These are phyloP conservation scores for Spilarctia lutea DNA, from an alignment of 2,888 invertebrate genomes.

Conservation along the genomic window DNA sequence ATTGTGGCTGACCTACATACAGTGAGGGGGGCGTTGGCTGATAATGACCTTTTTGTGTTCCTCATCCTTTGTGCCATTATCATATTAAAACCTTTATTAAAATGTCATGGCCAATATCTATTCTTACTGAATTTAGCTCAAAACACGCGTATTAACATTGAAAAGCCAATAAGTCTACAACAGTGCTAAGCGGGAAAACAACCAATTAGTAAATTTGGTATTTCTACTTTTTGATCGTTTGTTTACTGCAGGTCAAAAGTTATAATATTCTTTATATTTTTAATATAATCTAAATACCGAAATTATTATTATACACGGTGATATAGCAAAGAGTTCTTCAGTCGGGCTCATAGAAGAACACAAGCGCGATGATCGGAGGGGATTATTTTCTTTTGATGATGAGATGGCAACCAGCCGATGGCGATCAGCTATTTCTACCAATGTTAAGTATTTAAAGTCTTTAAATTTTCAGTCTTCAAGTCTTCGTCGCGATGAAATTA, in stretches of 20 bases:
- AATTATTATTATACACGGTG: too few species aligned
- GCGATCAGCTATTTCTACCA: too few species aligned
- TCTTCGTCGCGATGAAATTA: too few species aligned
- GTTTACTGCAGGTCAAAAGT: neutral
- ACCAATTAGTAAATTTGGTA: neutral
- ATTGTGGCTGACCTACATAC: slow-evolving; percentile 14
- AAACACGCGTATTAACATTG: neutral
- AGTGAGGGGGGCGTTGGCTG: neutral
- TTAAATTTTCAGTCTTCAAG: too few species aligned
- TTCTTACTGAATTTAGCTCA: neutral
- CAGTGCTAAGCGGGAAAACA: neutral
- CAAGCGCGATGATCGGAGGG: too few species aligned
- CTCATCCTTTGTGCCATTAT: slow-evolving; percentile 9
- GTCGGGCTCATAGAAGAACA: too few species aligned
- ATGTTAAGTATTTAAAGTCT: too few species aligned
- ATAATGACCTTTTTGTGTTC: slow-evolving; percentile 15
- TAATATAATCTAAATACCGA: too few species aligned
- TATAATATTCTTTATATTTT: too few species aligned
- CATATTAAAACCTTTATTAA: slow-evolving; percentile 7
- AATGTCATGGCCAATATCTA: slow-evolving; percentile 1
- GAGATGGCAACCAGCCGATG: too few species aligned
- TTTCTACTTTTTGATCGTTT: neutral
- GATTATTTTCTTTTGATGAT: too few species aligned
- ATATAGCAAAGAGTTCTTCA: too few species aligned
- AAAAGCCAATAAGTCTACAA: neutral